Percentiles rank a stretch among this genome's conserved stretches.
Evolutionary conservation across 2,797 vertebrate species (phyloP).

Genomic region (Sebastes minor): DNA sequence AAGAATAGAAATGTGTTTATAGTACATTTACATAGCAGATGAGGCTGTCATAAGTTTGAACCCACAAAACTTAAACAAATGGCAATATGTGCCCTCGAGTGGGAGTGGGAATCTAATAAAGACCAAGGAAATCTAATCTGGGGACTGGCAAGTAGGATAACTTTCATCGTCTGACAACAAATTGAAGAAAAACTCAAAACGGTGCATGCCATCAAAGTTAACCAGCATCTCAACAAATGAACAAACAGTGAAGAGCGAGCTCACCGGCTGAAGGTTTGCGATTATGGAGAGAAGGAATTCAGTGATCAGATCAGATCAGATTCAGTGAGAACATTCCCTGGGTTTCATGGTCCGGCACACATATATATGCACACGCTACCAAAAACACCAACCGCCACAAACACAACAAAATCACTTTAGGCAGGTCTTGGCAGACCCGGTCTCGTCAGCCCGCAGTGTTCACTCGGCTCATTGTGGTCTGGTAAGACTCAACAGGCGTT

Average conservation of each 20-base stretch:
- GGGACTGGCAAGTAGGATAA: conserved; percentile 19
- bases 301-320: neutral
- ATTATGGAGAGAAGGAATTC: neutral
- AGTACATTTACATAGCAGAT: conserved; percentile 19
- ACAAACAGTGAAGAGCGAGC: neutral
- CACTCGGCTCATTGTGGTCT: conserved; percentile 38
- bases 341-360: neutral
- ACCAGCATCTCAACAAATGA: conserved; percentile 17
- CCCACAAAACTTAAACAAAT: conserved; percentile 48
- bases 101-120: conserved; percentile 47
- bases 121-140: conserved; percentile 48
- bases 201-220: conserved; percentile 16
- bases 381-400: conserved; percentile 9
- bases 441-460: conserved; percentile 26
- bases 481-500: conserved; percentile 35
- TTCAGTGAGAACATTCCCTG: neutral
- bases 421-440: conserved; percentile 6
- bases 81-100: conserved; percentile 25
- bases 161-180: conserved; percentile 21
- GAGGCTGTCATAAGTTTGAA: conserved; percentile 47
- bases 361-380: neutral
- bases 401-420: conserved; percentile 22
- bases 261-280: neutral
- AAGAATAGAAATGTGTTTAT: conserved; percentile 43
- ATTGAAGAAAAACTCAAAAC: conserved; percentile 27